phyloP scores from a whole-genome alignment of 2,113 vertebrate genomes.

The Capreolus pygargus region DNA sequence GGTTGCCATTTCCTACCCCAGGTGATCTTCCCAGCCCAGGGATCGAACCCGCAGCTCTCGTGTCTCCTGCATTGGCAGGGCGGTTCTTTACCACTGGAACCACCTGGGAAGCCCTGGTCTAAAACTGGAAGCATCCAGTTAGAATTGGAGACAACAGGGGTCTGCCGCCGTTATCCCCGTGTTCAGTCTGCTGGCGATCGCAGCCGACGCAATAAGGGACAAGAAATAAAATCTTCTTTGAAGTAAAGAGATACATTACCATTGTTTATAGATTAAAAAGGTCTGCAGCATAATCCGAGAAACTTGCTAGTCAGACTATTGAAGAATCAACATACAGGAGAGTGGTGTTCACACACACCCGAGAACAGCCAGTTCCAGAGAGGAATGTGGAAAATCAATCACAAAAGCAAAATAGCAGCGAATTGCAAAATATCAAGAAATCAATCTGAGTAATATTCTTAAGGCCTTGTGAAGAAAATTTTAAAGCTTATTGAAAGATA shows the following conservation, averaged over 20 bases:
- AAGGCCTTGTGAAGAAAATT: not conserved
- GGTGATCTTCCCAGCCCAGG: not conserved
- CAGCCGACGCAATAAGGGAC: too few species aligned
- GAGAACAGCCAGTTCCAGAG: not conserved
- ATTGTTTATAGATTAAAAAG: not conserved
- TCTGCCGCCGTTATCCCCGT: fast-evolving
- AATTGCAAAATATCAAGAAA: not conserved
- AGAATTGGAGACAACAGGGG: not conserved
- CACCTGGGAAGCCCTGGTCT: not conserved
- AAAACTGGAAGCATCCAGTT: not conserved
- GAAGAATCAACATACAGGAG: not conserved
- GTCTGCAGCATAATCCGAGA: not conserved
- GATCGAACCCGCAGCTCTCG: not conserved
- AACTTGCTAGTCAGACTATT: not conserved
- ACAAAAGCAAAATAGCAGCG: not conserved
- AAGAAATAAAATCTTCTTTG: not conserved
- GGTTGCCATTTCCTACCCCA: not conserved
- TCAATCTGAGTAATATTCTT: not conserved
- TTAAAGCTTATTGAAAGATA: not conserved
- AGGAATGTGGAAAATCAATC: not conserved
- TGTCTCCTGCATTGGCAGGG: not conserved
- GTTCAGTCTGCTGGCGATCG: not conserved
- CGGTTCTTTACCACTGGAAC: fast-evolving
- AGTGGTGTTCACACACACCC: not conserved
- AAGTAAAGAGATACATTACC: not conserved